These are phyloP conservation scores for Hirudo medicinalis DNA, from an alignment of 1,140 invertebrate genomes.

Conservation along the genomic window DNA sequence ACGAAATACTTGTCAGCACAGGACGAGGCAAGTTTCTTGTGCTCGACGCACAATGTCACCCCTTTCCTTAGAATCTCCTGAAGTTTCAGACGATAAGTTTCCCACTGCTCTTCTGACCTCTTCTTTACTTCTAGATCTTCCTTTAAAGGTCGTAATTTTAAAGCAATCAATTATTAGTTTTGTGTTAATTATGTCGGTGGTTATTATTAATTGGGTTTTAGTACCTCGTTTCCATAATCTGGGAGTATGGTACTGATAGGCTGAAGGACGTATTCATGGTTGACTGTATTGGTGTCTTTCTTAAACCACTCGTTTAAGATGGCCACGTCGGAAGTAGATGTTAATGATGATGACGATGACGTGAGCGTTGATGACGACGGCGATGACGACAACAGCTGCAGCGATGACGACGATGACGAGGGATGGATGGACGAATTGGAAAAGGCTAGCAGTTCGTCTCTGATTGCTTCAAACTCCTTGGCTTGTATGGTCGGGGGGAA, in stretches of 20 bases:
- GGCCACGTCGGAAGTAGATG: background rate
- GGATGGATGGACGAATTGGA: background rate
- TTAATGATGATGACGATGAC: background rate
- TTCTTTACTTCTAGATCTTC: background rate
- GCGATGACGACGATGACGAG: background rate
- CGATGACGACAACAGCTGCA: background rate
- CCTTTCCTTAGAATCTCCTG: conserved; percentile 10
- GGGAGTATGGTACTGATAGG: conserved; percentile 20
- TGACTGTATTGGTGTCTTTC: conserved; percentile 19
- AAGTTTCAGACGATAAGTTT: background rate
- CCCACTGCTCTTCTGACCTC: conserved; percentile 1
- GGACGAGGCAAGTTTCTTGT: background rate
- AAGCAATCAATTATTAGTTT: too few species aligned
- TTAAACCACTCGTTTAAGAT: conserved; percentile 19
- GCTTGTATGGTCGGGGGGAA: conserved; percentile 88
- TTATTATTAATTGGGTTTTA: too few species aligned
- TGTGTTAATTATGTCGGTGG: too few species aligned
- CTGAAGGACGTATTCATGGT: conserved; percentile 14
- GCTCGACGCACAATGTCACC: background rate
- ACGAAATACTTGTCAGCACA: conserved; percentile 18
- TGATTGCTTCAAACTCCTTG: conserved; percentile 56
- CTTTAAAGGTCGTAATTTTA: background rate
- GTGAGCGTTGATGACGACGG: background rate
- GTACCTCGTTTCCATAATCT: conserved; percentile 13
- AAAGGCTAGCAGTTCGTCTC: conserved; percentile 11